phyloP scores from a whole-genome alignment of 2,113 vertebrate genomes.

The Lipophrys pholis region DNA sequence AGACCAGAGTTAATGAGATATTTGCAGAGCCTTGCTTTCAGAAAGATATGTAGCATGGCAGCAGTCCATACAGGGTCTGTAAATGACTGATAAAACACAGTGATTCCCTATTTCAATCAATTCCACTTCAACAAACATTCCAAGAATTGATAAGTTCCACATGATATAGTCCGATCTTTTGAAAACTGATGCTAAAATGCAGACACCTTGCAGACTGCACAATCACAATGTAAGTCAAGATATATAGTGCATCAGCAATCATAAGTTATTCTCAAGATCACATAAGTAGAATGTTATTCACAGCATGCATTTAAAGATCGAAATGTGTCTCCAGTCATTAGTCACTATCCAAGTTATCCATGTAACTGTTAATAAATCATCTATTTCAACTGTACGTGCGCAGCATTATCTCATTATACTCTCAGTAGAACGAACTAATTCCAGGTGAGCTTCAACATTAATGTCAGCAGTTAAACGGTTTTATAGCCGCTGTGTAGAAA shows the following conservation, averaged over 20 bases:
- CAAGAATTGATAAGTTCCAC: background rate
- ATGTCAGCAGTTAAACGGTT: background rate
- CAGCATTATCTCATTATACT: background rate
- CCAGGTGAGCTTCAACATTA: too few relatives aligned
- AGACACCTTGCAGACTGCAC: too few relatives aligned
- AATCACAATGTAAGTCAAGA: too few relatives aligned
- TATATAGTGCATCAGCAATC: too few relatives aligned
- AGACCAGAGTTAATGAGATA: conserved; percentile 72
- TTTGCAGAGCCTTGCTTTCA: conserved; percentile 62
- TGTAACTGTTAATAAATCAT: background rate
- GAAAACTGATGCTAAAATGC: background rate
- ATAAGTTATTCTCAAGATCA: too few relatives aligned
- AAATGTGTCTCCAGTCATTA: background rate
- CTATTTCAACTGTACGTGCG: background rate
- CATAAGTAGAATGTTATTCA: too few relatives aligned
- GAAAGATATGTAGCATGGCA: conserved; percentile 46
- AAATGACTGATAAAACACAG: conserved; percentile 22
- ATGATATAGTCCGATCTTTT: background rate
- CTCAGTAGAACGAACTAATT: background rate
- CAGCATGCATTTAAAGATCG: background rate
- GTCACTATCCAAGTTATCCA: background rate
- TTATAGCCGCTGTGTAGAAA: conserved; percentile 41
- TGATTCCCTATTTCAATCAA: background rate
- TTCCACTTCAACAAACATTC: conserved; percentile 19
- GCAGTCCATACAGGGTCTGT: conserved; percentile 22